phyloP scores from a whole-genome alignment of 2,113 vertebrate species.

The Azemiops feae region DNA sequence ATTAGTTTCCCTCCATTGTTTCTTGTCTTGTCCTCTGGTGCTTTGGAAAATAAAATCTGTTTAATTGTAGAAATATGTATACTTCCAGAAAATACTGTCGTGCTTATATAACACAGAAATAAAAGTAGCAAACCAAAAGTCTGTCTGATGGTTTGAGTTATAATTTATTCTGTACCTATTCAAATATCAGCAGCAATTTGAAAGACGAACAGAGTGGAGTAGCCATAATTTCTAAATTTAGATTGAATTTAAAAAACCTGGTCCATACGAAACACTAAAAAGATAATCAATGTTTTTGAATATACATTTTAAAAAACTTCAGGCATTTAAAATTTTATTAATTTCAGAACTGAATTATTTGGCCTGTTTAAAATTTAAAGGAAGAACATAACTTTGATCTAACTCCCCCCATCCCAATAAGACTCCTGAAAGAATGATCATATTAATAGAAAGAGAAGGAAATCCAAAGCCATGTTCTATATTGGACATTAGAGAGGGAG shows the following conservation, averaged over 20 bases:
- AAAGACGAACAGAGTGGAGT: not conserved
- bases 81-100: not conserved
- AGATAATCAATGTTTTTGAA: not conserved
- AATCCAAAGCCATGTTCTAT: not conserved
- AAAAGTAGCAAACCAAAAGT: not conserved
- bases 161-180: not conserved
- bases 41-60: not conserved
- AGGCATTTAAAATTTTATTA: not conserved
- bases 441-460: not conserved
- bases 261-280: not conserved
- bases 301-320: not conserved
- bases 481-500: not conserved
- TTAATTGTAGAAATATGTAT: not conserved
- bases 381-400: not conserved
- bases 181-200: not conserved
- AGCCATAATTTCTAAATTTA: not conserved
- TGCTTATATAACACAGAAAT: not conserved
- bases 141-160: not conserved
- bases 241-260: not conserved
- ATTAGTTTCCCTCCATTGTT: not conserved
- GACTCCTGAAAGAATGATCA: no score
- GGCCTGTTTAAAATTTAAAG: not conserved
- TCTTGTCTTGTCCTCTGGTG: not conserved
- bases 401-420: not conserved
- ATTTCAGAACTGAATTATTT: not conserved